These are phyloP conservation scores for Phortica okadai DNA, from an alignment of 2,888 invertebrate genomes.

Conservation along the genomic window DNA sequence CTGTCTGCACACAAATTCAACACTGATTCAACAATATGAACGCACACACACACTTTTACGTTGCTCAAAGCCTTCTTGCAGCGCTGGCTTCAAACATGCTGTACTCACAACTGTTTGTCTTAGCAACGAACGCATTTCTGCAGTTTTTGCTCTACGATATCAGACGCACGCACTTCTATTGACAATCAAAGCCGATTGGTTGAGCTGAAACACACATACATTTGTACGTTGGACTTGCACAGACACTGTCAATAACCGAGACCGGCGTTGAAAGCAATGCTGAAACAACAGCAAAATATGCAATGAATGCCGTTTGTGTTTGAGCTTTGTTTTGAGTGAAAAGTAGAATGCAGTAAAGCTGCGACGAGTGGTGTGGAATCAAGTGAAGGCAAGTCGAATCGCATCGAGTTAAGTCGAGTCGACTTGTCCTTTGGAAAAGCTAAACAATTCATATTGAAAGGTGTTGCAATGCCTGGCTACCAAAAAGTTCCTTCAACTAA, in stretches of 20 bases:
- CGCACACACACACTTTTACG: background rate
- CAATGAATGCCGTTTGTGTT: background rate
- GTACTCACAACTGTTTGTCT: background rate
- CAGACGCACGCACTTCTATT: background rate
- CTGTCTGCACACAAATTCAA: constrained; percentile 9
- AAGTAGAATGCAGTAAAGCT: background rate
- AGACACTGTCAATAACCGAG: background rate
- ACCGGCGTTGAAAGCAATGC: background rate
- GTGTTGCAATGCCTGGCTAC: background rate
- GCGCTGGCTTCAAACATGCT: background rate
- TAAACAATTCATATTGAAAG: background rate
- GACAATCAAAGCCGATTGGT: background rate
- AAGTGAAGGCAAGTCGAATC: background rate
- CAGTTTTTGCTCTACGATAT: background rate
- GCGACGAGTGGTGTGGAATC: constrained; percentile 34
- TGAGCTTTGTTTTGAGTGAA: background rate
- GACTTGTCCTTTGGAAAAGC: constrained; percentile 39
- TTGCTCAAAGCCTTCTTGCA: background rate
- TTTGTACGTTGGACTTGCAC: background rate
- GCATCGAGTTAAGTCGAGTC: constrained; percentile 25
- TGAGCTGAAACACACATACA: too few relatives aligned
- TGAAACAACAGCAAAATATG: constrained; percentile 1
- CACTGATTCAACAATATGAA: background rate
- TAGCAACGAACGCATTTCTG: background rate
- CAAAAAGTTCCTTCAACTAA: too few relatives aligned